phyloP scores from a whole-genome alignment of 2,113 vertebrate genomes.

The Andinoacara biseriatus region DNA sequence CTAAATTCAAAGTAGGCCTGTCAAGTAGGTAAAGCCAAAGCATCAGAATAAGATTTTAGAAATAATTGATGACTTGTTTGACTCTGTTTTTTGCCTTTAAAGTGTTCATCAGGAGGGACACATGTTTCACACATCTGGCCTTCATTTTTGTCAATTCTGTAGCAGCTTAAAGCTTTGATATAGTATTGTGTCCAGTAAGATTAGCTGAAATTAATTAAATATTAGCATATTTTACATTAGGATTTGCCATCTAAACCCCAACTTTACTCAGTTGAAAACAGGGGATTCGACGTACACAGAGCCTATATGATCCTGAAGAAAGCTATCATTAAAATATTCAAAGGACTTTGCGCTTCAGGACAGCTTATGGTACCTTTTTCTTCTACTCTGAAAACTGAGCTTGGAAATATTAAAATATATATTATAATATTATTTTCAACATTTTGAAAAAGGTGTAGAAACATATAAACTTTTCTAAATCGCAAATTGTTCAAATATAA shows the following conservation, averaged over 20 bases:
- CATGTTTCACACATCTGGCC: not conserved
- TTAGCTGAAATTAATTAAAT: not conserved
- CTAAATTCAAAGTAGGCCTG: not conserved
- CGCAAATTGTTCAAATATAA: too few relatives aligned
- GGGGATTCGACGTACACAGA: not conserved
- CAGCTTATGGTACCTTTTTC: not conserved
- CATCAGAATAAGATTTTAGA: not conserved
- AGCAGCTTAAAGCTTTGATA: too few relatives aligned
- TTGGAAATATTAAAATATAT: not conserved
- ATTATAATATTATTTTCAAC: not conserved
- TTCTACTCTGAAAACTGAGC: not conserved
- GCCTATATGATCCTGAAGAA: not conserved
- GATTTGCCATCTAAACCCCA: not conserved
- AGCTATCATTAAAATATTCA: not conserved
- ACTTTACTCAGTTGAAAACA: not conserved
- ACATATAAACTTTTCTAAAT: not conserved
- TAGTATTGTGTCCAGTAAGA: not conserved
- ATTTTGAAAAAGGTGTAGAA: not conserved
- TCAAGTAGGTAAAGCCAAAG: not conserved
- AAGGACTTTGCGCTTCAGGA: not conserved
- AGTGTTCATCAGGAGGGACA: not conserved
- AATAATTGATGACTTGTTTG: too few relatives aligned
- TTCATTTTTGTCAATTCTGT: too few relatives aligned
- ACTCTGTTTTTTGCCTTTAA: not conserved
- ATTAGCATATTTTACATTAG: not conserved